Evolutionary conservation across 2,113 vertebrate species (phyloP), one percentile per base, ranked within the genome.

Genomic region (Phaethon lepturus): DNA sequence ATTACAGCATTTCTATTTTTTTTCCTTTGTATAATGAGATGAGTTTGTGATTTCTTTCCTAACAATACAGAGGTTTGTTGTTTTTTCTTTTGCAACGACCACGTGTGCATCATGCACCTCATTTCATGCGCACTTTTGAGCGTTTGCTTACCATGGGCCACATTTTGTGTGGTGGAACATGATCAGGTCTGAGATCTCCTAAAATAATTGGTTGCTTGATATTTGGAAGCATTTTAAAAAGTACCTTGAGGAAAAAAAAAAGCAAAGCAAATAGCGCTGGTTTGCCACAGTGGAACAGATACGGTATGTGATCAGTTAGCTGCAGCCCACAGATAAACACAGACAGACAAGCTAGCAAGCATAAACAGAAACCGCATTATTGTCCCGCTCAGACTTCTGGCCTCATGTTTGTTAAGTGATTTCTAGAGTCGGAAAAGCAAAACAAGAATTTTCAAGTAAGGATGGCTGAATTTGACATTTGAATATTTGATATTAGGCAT

Each of bases 291-390:
- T 98, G 98, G 98, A 98, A 98, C 97, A 98, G 98, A 99, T 98
- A 99, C 2, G 89, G 97, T 98, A 98, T 99, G 98, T 98, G 98
- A 99, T 99, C 98, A 98, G 98, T 98, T 98, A 98, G 97, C 98
- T 98, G 98, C 97, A 98, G 98, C 98, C 98, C 97, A 90, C 98
- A 98, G 98, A 98, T 98, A 99, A 99, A 99, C 98, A 98, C 91
- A 98, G 97, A 90, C 94, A 95, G 94, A 95, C 97, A 97, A 97
- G 97, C 97, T 77, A 97, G 96, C 88, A 92, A 97, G 95, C 97
- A 96, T 97, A 98, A 97, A 96, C 96, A 97, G 92, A 98, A 98
- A 98, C 96, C 96, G 97, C 96, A 97, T 98, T 97, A 98, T 97
- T 98, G 97, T 98, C 97, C 97, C 96, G 96, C 97, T 98, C 98